Evolutionary conservation across 2,797 vertebrate genomes (phyloP), one percentile per base, ranked within the genome.

Genomic region (Tokudaia tokunoshimensis): DNA sequence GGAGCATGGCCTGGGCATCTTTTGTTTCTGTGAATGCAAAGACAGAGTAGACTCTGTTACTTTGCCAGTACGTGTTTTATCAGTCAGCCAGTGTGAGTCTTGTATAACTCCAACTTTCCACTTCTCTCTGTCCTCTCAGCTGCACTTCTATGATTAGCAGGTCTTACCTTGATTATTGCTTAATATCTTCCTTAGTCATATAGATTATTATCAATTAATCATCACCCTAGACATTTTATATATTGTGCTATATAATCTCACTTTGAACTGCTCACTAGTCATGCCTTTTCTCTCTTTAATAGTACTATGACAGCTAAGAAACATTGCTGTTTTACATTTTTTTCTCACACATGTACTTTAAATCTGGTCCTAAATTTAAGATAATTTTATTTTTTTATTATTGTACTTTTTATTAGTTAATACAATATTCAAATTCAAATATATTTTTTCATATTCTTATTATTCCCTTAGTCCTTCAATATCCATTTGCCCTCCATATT

Each of bases 21-120:
- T 52, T 57, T 82, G 11, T 81, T 84, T 41, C 41, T 84, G 34
- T 37, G 31, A 1, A 8, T 9, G 87, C 24, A 7, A 26, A 67
- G 41, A 67, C 6, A 4, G 1, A 17, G 1, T 9, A 47, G 12
- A 47, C 47, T 20, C 14, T 29, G 41, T 34, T 34, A 34, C 41
- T 65, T 31, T 15, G 37, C 41, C 41, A 75, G 41, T 44, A 13
- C 26, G 41, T 75, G 74, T 24, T 26, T 75, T 44, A 6, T 22
- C 75, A 50, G 4, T 50, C 55, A 41, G 2, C 15, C 7, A 14
- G 5, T 1, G 0, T 44, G n/a, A 9, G 1, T 50, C 24, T 44
- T 0, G 52, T 29, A 29, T 34, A 52, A 9, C 2, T 0, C 1
- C 15, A 55, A 19, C 15, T 0, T 91, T 11, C 34, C 26, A 0